Base-by-base conservation (phyloP, 2,888 invertebrate genomes). In the Pycnomerus fuliginosus region DNA sequence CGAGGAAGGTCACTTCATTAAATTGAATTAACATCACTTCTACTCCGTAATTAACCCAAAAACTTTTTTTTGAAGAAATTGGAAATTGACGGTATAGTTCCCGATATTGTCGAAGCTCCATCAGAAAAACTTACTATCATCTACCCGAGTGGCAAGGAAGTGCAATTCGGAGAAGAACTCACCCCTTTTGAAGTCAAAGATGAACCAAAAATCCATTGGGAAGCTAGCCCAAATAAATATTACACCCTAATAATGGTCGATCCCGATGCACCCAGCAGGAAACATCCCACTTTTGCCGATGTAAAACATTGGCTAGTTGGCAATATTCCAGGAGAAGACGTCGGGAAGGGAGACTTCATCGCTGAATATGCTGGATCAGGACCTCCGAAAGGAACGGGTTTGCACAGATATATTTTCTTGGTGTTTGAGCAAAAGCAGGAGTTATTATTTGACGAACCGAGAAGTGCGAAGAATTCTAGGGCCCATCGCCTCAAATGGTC, bases 231-330 rank as follows among this genome's bases (percentile, higher is more conserved):
- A 11, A 67, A 68, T 35, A 70, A 73, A 45, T 81, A 80, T 52
- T 91, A 90, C 65, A 81, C 85, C 1, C 55, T 78, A 23, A 72
- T 73, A 8, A 74, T 78, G 75, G 68, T 75, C 48, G 53, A 43
- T 24, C 43, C 43, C 2, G 43, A 43, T 11, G 43, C 43, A 5
- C 43, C 43, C 22, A 27, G 17, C 38, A 51, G 20, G n/a, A n/a
- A n/a, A n/a, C n/a, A n/a, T n/a, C 55, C 53, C 2, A 48, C 22
- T 27, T 50, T 41, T 7, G 38, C 84, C 12, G 87, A 87, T 71
- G 85, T 83, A 78, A 83, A 84, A 55, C 88, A 89, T 66, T 89
- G 88, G 88, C 70, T 87, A 2, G 79, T 88, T n/a, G 84, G 79
- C 15, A 89, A 89, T 62, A 83, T 89, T 59, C 79, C 79, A 10